Conservation (phyloP, 2,113 vertebrate genomes). For the Cephalopholis sonnerati region DNA sequence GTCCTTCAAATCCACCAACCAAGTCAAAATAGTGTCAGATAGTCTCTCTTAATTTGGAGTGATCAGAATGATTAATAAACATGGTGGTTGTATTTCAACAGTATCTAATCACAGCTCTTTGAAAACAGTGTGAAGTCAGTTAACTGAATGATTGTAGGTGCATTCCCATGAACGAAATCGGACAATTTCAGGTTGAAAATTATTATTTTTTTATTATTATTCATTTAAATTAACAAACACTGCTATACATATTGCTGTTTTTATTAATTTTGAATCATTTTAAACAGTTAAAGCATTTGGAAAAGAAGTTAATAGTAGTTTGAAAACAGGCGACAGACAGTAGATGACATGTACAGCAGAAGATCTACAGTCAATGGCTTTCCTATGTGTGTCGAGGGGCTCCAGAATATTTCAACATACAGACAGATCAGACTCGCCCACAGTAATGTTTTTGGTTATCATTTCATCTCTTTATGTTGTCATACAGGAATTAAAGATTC, state of each 20-base stretch:
- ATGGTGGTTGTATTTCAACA: neutral
- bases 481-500: constrained; percentile 29
- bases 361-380: constrained; percentile 85
- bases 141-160: neutral
- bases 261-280: constrained; percentile 85
- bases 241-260: constrained; percentile 89
- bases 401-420: constrained; percentile 68
- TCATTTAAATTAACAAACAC: constrained; percentile 89
- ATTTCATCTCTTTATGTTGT: constrained; percentile 41
- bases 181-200: constrained; percentile 66
- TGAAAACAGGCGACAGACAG: constrained; percentile 79
- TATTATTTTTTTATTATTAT: constrained; percentile 73
- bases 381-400: constrained; percentile 79
- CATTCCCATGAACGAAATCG: constrained; percentile 10
- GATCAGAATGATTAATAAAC: neutral
- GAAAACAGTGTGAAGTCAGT: neutral
- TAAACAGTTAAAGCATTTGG: constrained; percentile 86
- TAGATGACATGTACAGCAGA: constrained; percentile 82
- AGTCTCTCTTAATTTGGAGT: neutral
- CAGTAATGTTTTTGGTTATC: constrained; percentile 79
- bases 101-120: neutral
- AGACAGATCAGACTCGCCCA: constrained; percentile 71
- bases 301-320: constrained; percentile 77
- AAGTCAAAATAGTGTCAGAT: neutral
- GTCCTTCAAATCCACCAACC: neutral